phyloP scores from a whole-genome alignment of 2,797 vertebrate genomes.

The Danio choprae region DNA sequence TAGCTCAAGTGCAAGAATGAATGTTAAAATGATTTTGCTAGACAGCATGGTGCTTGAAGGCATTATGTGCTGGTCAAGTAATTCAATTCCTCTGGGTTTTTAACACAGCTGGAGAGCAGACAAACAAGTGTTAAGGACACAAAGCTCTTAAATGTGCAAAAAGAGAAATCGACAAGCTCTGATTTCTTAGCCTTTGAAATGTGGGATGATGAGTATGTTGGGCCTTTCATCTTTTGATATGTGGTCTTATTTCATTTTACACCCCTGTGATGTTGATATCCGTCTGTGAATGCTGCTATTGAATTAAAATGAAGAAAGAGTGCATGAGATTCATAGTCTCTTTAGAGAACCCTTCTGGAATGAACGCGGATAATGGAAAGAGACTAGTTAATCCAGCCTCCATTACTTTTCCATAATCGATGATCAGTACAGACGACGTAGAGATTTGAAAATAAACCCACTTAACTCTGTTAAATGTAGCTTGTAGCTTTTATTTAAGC shows the following conservation, averaged over 20 bases:
- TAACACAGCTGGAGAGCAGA: slow-evolving; percentile 49
- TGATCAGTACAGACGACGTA: slow-evolving; percentile 45
- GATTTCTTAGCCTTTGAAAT: slow-evolving; percentile 35
- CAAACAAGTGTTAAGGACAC: slow-evolving; percentile 47
- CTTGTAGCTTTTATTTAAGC: slow-evolving; percentile 43
- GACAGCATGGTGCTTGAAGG: slow-evolving; percentile 29
- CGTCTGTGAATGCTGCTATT: slow-evolving; percentile 3
- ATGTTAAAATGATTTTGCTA: slow-evolving; percentile 28
- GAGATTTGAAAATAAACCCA: slow-evolving; percentile 42
- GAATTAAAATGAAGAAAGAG: slow-evolving; percentile 5
- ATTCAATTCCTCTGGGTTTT: slow-evolving; percentile 49
- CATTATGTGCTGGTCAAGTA: slow-evolving; percentile 36
- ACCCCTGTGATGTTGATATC: slow-evolving; percentile 24
- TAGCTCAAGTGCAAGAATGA: background rate
- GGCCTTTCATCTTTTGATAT: slow-evolving; percentile 30
- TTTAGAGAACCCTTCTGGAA: slow-evolving; percentile 23
- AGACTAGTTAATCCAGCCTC: slow-evolving; percentile 10
- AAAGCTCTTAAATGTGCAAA: slow-evolving; percentile 38
- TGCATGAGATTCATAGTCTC: slow-evolving; percentile 4
- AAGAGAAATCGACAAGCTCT: slow-evolving; percentile 19
- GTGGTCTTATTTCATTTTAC: slow-evolving; percentile 25
- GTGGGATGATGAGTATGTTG: slow-evolving; percentile 16
- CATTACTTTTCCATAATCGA: slow-evolving; percentile 29
- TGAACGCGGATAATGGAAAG: slow-evolving; percentile 35
- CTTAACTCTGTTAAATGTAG: slow-evolving; percentile 39